Base-by-base conservation (phyloP, 1,140 invertebrate genomes). In the Atta cephalotes region DNA sequence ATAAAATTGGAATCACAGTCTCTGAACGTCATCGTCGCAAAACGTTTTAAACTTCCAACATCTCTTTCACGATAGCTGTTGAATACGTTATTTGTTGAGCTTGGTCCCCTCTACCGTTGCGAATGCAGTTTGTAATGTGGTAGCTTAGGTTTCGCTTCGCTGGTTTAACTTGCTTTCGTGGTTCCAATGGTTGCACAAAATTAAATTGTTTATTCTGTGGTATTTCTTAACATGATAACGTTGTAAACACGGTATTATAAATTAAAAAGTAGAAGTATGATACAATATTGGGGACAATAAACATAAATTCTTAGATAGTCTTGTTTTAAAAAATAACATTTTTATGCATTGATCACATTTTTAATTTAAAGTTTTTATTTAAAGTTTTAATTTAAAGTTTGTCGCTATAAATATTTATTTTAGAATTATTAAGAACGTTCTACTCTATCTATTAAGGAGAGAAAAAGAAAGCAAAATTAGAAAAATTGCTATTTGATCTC, bases 31-130 rank as follows among this genome's bases (percentile, higher is more conserved):
- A 72, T 72, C 68, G 53, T 60, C 56, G n/a, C 28, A 39, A 49
- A 82, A 72, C 25, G 68, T 72, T 82, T 82, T 60, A 80, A 70
- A 82, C 68, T 82, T 72, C 18, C 80, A 25, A 74, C 53, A 25
- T 74, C 80, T 82, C 88, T 92, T 88, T 89, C 87, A 85, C 49
- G 85, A 85, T 45, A 68, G 45, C 85, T 84, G 74, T 86, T 28
- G 85, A 77, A 86, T 86, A 58, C 80, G 80, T 76, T 86, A 86
- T 84, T 86, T 76, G 84, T 85, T 49, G 60, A 60, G 68, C 68
- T 82, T 28, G 53, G 25, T 82, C 39, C 56, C 25, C 5, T 18
- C 45, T 45, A 49, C n/a, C 7, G 25, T 60, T 53, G 51, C 2
- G 12, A 10, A 25, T 72, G 66, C 45, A 35, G 78, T 53, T 80